Conservation (phyloP, 2,797 vertebrate species). For the Poliocrania exsul region DNA sequence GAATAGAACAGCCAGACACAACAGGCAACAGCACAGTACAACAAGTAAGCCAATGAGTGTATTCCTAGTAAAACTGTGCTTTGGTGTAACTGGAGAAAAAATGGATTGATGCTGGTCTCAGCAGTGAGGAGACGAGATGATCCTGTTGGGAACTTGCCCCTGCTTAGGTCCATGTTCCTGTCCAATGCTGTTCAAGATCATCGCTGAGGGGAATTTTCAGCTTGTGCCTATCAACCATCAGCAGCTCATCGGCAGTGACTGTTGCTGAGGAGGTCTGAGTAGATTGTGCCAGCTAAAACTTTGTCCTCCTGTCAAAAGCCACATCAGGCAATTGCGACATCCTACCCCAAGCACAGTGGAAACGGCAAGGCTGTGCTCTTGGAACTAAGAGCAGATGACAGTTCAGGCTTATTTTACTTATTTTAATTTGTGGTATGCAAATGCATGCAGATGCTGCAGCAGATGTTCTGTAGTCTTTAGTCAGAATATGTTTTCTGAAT, state of each 20-base stretch:
- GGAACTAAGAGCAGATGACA: not conserved
- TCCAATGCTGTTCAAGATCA: not conserved
- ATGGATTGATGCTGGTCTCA: not conserved
- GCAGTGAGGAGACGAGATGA: not conserved
- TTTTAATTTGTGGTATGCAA: not conserved
- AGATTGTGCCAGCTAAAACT: not conserved
- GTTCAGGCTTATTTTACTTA: not conserved
- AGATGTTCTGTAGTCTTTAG: not conserved
- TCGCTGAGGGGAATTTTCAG: not conserved
- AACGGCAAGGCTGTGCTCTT: fast-evolving
- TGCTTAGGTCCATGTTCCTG: not conserved
- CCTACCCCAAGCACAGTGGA: not conserved
- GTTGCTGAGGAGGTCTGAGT: not conserved
- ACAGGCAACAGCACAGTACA: not conserved
- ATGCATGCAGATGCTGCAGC: constrained; percentile 17
- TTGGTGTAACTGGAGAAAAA: not conserved
- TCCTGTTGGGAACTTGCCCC: not conserved
- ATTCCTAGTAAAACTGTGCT: not conserved
- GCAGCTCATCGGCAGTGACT: not conserved
- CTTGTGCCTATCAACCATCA: not conserved
- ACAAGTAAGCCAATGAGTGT: not conserved
- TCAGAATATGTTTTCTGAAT: not conserved
- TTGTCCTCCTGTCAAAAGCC: not conserved
- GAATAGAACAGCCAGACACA: not conserved
- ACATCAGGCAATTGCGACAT: fast-evolving